These are phyloP conservation scores for Drosophila demipolita DNA, from an alignment of 2,888 invertebrate genomes.

Conservation along the genomic window DNA sequence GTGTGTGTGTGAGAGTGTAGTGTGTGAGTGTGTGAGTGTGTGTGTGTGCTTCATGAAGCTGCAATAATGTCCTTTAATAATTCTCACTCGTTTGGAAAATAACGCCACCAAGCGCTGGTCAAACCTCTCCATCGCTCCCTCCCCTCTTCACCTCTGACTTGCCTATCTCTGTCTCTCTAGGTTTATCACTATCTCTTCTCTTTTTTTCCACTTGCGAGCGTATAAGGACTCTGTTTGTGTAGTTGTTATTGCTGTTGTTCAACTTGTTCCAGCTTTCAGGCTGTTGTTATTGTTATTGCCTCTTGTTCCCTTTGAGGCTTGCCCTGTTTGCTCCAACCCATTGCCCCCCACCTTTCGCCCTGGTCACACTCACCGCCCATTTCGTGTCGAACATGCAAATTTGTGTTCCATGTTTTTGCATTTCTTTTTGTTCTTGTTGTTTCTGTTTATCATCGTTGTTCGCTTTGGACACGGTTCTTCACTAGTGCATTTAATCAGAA, in stretches of 20 bases:
- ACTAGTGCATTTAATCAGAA: constrained; percentile 22
- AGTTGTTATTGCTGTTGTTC: constrained; percentile 11
- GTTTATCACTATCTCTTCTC: not conserved
- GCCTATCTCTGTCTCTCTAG: not conserved
- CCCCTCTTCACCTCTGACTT: not conserved
- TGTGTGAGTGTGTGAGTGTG: constrained; percentile 11
- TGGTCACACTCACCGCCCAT: constrained; percentile 46
- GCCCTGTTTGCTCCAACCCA: not conserved
- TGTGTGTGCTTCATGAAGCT: constrained; percentile 77
- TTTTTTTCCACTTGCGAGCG: constrained; percentile 10
- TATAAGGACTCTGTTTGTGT: constrained; percentile 10
- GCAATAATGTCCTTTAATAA: constrained; percentile 83
- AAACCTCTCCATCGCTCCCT: constrained; percentile 31
- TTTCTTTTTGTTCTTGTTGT: constrained; percentile 8
- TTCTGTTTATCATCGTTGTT: constrained; percentile 3
- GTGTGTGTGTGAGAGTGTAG: constrained; percentile 22
- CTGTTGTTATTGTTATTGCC: constrained; percentile 23
- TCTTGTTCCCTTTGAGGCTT: constrained; percentile 20
- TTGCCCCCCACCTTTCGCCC: not conserved
- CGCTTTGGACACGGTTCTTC: constrained; percentile 15
- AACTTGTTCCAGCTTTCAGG: constrained; percentile 9
- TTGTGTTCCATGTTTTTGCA: constrained; percentile 59
- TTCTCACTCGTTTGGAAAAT: constrained; percentile 83
- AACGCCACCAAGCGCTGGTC: constrained; percentile 68
- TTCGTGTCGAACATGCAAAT: constrained; percentile 74